Evolutionary conservation across 1,140 invertebrate genomes (phyloP), one percentile per base, ranked within the genome.

Genomic region (Paraescarpia echinospica): DNA sequence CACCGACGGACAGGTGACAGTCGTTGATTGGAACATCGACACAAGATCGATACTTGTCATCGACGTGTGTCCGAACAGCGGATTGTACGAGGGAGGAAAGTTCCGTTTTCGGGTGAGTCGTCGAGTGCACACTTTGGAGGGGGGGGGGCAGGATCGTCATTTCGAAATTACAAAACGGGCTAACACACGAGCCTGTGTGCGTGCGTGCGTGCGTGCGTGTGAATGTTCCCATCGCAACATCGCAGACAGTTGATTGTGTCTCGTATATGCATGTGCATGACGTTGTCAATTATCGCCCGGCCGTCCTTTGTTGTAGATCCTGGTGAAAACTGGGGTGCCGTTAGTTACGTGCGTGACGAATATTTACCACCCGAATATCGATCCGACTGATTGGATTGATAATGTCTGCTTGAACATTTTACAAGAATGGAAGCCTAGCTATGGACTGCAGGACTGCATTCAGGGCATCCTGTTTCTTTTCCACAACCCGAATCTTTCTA

Each of bases 341-440:
- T 77, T 18, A 12, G 94, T 95, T 2, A 91, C 90, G 2, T 95
- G 95, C 91, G 88, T 94, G 12, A 95, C 94, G 14, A 51, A 93
- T 0, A 95, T 95, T 33, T 95, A 95, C 90, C 95, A 95, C 91
- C 95, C 95, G 34, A 95, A 95, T 93, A 95, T 95, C 88, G 95
- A 95, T 35, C 89, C 93, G 4, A 92, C 92, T 1, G 91, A 94
- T 2, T 41, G 89, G 5, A 34, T 92, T 1, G 91, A 93, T 33
- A 95, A 95, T 89, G 92, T 95, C 4, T 95, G 95, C 92, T 91
- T 95, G 8, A 95, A 93, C 89, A 34, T 95, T 27, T 92, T 95
- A 5, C 94, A 95, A 18, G 92, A 93, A 9, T 95, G 95, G 95
- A 35, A 91, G 9, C 5, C 51, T 18, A 91, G 89, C 8, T 93